Conservation (phyloP, 2,888 invertebrate genomes). For the Cephus pygmeus region DNA sequence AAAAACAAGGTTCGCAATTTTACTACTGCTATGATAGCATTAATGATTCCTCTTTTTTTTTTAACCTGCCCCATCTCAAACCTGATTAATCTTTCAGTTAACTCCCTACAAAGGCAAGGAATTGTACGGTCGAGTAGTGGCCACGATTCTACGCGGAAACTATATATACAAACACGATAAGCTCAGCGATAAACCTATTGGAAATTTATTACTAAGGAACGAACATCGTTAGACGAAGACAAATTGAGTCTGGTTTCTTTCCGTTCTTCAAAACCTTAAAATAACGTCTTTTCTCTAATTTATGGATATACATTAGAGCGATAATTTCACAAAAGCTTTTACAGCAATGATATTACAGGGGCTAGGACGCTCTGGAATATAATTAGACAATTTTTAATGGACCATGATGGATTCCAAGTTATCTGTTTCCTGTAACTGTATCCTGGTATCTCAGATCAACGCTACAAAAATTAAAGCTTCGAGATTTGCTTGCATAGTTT, state of each 20-base stretch:
- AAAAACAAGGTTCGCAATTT: constrained; percentile 73
- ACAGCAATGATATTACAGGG: neutral
- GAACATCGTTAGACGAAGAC: neutral
- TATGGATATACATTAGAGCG: neutral
- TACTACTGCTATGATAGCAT: constrained; percentile 12
- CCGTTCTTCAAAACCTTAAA: neutral
- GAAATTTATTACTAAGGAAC: constrained; percentile 64
- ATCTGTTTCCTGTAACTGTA: too few relatives aligned
- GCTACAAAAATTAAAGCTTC: too few relatives aligned
- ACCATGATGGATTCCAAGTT: neutral
- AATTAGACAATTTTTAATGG: neutral
- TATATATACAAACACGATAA: constrained; percentile 70
- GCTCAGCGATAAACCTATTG: constrained; percentile 64
- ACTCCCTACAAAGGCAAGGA: constrained; percentile 75
- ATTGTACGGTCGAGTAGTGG: constrained; percentile 73
- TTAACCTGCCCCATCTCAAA: constrained; percentile 12
- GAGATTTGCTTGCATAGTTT: neutral
- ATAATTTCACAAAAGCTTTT: neutral
- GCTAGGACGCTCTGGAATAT: neutral
- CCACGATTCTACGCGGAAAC: constrained; percentile 75
- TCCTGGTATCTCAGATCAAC: too few relatives aligned
- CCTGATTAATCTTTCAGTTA: constrained; percentile 64
- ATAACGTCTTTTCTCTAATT: constrained; percentile 27
- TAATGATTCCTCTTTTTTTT: constrained; percentile 16
- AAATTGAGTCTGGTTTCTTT: neutral